These are phyloP conservation scores for Aporrectodea caliginosa DNA, from an alignment of 1,140 invertebrate species.

Conservation along the genomic window DNA sequence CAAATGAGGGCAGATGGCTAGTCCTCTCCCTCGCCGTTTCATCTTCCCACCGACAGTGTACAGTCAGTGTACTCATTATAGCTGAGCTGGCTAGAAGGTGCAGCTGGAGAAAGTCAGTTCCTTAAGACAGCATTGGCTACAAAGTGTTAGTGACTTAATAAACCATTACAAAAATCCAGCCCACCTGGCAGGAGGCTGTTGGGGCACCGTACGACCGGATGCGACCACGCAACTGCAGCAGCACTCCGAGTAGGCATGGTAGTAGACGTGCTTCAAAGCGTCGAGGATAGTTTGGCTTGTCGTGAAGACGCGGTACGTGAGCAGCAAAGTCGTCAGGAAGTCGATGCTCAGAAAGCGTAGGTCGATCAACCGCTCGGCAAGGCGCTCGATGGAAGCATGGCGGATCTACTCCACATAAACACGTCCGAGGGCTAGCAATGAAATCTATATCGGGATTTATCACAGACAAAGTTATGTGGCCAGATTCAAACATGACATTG, in stretches of 20 bases:
- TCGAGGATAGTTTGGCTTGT: conserved; percentile 81
- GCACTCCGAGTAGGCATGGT: conserved; percentile 54
- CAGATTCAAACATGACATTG: not conserved
- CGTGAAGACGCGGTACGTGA: conserved; percentile 89
- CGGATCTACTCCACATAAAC: conserved; percentile 63
- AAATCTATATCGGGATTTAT: not conserved
- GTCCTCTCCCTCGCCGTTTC: not conserved
- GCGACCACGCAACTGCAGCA: conserved; percentile 40
- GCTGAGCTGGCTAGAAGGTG: too few relatives aligned
- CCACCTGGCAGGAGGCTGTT: not conserved
- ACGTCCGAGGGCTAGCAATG: not conserved
- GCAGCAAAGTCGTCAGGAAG: conserved; percentile 87
- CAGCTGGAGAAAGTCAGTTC: too few relatives aligned
- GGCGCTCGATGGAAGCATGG: conserved; percentile 79
- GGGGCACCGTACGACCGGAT: conserved; percentile 24
- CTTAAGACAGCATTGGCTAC: too few relatives aligned
- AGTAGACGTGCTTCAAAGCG: conserved; percentile 77
- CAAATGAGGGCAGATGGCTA: not conserved
- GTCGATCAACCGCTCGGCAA: conserved; percentile 82
- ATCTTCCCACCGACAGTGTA: not conserved
- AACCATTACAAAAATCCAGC: not conserved
- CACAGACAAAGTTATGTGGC: not conserved
- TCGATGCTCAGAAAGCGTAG: conserved; percentile 86
- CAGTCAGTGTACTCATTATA: too few relatives aligned
- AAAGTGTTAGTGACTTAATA: not conserved